Evolutionary conservation across 1,140 invertebrate species (phyloP), one percentile per base, ranked within the genome.

Genomic region (Magallana gigas): DNA sequence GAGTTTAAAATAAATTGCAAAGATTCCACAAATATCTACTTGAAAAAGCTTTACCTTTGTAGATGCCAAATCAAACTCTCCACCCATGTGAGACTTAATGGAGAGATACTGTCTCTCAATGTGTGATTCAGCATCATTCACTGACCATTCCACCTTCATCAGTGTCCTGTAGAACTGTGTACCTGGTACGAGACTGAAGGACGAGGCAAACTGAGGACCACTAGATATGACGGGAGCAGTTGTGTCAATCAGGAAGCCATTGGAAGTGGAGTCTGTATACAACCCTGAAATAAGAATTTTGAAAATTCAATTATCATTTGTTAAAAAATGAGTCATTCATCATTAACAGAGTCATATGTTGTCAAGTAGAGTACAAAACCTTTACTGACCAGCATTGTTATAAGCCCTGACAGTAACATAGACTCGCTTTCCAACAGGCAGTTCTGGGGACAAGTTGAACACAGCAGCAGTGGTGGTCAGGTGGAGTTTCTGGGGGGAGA

Each of bases 331-430:
- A 23, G 23, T 23, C 23, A 48, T 48, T 5, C 3, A 48, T 48
- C 36, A 48, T 4, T 4, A 48, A 4, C 36, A 48, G 36, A 5
- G 36, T 48, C 36, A 48, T 4, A 48, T 48, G 5, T 48, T 48
- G 2, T 48, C 5, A 4, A 48, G 5, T 48, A 5, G 5, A 48
- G 36, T 48, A 48, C 36, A 48, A 48, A 48, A 48, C 36, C 36
- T 48, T 48, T 48, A 76, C 68, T 76, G 48, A 92, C 91, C 91
- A 87, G 91, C 91, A 86, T 87, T 88, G 36, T 92, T 91, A 36
- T 82, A 88, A 14, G 88, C 90, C 11, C 87, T 88, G 23, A 92
- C 86, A 16, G 90, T 91, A n/a, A 90, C 84, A 90, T 90, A 92
- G 16, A 92, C 89, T 1, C 57, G 86, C n/a, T 57, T 86, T 11